Evolutionary conservation across 2,888 invertebrate genomes (phyloP).

Genomic region (Lepidocyrtinus sp.): DNA sequence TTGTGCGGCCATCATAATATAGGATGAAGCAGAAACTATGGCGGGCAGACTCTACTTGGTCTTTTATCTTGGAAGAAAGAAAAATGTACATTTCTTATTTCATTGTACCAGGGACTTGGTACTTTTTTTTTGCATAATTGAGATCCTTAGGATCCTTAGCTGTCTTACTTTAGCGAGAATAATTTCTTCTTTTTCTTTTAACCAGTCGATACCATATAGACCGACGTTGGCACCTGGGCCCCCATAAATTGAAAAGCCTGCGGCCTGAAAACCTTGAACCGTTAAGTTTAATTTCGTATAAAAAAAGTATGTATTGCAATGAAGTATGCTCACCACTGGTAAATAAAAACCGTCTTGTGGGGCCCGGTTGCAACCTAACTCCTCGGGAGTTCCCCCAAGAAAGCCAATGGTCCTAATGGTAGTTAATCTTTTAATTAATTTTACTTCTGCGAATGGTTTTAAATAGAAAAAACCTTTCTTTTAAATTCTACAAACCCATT

Average conservation of each 20-base stretch:
- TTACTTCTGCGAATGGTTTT: neutral
- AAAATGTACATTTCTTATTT: neutral
- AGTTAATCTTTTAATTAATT: neutral
- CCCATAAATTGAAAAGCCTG: slow-evolving; percentile 32
- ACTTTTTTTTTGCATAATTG: too few relatives aligned
- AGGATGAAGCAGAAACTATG: slow-evolving; percentile 28
- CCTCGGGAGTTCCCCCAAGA: slow-evolving; percentile 22
- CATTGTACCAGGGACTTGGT: neutral
- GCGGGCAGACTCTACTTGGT: neutral
- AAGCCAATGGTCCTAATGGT: neutral
- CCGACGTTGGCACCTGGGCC: slow-evolving; percentile 9
- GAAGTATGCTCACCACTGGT: neutral
- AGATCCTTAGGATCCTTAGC: neutral
- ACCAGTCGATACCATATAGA: slow-evolving; percentile 29
- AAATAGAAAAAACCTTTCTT: neutral
- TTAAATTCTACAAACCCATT: neutral
- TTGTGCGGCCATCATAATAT: neutral
- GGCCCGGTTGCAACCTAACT: slow-evolving; percentile 24
- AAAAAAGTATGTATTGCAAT: neutral
- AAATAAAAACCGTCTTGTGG: neutral
- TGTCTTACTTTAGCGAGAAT: neutral
- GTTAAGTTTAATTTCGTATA: neutral
- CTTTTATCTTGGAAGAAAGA: slow-evolving; percentile 20
- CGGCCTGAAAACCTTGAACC: neutral
- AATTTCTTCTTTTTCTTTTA: too few relatives aligned